Evolutionary conservation across 2,888 invertebrate species (phyloP), one percentile per base, ranked within the genome.

Genomic region (Torymus auratus): DNA sequence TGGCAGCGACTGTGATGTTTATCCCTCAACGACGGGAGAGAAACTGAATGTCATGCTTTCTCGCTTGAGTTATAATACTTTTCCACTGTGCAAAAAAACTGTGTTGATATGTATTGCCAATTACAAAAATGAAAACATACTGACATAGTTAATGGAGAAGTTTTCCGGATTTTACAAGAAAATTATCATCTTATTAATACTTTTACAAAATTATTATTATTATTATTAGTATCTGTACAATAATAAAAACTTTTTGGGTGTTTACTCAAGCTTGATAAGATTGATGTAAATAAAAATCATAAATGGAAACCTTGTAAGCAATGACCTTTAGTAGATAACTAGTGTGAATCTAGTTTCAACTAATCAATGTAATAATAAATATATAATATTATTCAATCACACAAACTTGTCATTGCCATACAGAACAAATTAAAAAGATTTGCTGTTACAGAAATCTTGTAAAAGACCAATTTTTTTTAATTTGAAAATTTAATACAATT

Each of bases 241-340:
- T 11, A 50, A 7, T 5, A n/a, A n/a, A 53, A 53, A 15, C 53
- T 53, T 20, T 41, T 64, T 64, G 55, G 53, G 53, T 60, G 41
- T 13, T 60, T 60, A 60, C 53, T 14, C 64, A 15, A 55, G 23
- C 61, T 61, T 62, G 13, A 71, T 60, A 56, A 0, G 17, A 64
- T 2, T 15, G 17, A 23, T 69, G 41, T 62, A 23, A 60, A 67
- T 56, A 69, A 69, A 58, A 41, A 23, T 28, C 10, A 17, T 20
- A 0, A 68, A 55, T 81, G 65, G 58, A 78, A 78, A 81, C n/a
- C 14, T 75, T 71, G 4, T 28, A 62, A 41, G 62, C n/a, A 17
- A 62, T 69, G 76, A 76, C 55, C 56, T 69, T 76, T 69, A 14
- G 17, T n/a, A 28, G 13, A 69, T 69, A 56, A 28, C 68, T 76